A percentile compares a stretch with the other conserved stretches of the same genome.
Conservation (phyloP, 2,888 invertebrate genomes). For the Uloborus plumipes region DNA sequence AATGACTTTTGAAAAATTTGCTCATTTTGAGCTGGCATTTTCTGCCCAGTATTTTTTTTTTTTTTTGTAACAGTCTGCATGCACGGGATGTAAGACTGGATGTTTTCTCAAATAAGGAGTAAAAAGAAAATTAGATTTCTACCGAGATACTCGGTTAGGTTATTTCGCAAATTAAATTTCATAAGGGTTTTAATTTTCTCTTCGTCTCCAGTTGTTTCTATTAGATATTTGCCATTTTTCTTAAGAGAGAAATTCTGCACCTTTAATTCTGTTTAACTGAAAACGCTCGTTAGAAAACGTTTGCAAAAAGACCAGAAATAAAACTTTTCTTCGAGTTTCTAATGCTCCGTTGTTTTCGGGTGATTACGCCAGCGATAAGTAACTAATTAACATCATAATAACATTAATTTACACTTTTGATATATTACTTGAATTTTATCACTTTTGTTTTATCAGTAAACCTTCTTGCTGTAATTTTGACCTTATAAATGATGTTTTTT, state of each 20-base stretch:
- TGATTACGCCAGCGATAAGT: conserved; percentile 29
- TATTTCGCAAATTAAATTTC: conserved; percentile 58
- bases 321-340: conserved; percentile 1
- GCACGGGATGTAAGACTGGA: conserved; percentile 8
- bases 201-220: conserved; percentile 1
- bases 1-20: conserved; percentile 34
- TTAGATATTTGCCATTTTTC: conserved; percentile 14
- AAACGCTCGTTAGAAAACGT: conserved; percentile 23
- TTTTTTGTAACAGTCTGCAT: neutral
- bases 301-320: conserved; percentile 8
- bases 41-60: conserved; percentile 26
- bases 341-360: conserved; percentile 22
- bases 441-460: conserved; percentile 10
- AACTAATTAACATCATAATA: conserved; percentile 41
- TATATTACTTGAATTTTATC: conserved; percentile 27
- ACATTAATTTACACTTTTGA: conserved; percentile 14
- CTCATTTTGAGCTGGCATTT: conserved; percentile 36
- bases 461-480: neutral
- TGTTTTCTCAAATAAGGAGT: conserved; percentile 25
- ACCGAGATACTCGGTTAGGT: conserved; percentile 4
- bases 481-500: no score
- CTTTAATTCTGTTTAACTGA: neutral
- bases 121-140: conserved; percentile 9
- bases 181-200: conserved; percentile 40
- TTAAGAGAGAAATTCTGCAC: conserved; percentile 14